phyloP scores from a whole-genome alignment of 2,797 vertebrate species.

The Acanthornis magna region DNA sequence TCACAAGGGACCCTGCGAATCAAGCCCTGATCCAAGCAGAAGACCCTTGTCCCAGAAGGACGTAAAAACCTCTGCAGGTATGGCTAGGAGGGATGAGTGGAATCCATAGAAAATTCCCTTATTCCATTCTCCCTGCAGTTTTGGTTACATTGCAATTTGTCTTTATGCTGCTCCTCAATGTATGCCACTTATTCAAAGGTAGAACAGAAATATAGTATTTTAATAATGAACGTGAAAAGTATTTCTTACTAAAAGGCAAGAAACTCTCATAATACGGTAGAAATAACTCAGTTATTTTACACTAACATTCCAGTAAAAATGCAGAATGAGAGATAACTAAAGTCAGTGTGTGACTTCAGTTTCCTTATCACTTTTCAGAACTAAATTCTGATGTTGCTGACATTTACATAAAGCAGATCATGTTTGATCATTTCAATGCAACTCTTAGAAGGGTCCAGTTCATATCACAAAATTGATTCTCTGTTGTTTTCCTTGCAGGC shows the following conservation, averaged over 20 bases:
- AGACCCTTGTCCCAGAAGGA: neutral
- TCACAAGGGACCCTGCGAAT: neutral
- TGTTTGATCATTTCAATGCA: neutral
- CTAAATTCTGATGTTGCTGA: neutral
- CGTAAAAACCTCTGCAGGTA: neutral
- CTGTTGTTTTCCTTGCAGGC: neutral
- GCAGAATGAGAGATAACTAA: neutral
- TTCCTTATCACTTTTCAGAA: neutral
- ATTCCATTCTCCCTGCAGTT: neutral
- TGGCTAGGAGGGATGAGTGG: neutral
- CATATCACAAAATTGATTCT: fast-evolving
- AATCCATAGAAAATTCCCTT: neutral
- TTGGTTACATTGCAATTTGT: neutral
- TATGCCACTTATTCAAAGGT: neutral
- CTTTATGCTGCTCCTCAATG: neutral
- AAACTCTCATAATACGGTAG: neutral
- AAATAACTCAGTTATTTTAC: neutral
- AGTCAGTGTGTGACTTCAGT: neutral
- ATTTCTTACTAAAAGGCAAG: neutral
- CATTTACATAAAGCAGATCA: neutral
- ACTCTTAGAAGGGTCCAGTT: neutral
- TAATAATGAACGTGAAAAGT: neutral
- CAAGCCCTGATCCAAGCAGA: neutral
- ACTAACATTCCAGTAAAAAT: neutral
- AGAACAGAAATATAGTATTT: neutral